Evolutionary conservation across 2,113 vertebrate genomes (phyloP).

Genomic region (Tachuris rubrigastra): DNA sequence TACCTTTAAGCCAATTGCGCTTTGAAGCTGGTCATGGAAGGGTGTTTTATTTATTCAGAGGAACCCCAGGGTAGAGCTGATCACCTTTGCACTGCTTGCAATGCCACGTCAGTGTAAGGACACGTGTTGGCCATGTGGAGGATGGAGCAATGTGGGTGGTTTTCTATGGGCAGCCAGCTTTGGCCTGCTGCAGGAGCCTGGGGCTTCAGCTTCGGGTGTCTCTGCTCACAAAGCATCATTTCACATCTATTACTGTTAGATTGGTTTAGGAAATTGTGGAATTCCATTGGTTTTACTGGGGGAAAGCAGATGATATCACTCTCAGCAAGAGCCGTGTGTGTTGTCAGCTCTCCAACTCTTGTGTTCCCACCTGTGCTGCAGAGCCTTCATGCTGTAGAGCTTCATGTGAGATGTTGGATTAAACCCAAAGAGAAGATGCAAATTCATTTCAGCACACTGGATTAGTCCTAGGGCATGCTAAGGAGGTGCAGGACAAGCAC

Average conservation of each 20-base stretch:
- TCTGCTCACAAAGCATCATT: neutral
- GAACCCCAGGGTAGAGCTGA: neutral
- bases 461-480: rapidly evolving
- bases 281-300: neutral
- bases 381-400: neutral
- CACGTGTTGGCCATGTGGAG: neutral
- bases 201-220: rapidly evolving
- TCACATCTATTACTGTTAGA: neutral
- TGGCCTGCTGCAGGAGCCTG: neutral
- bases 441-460: neutral
- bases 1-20: neutral
- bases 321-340: rapidly evolving
- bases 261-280: neutral
- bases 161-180: neutral
- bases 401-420: neutral
- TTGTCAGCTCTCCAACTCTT: neutral
- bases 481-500: neutral
- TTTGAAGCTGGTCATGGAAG: neutral
- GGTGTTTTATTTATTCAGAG: neutral
- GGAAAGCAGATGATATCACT: neutral
- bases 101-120: rapidly evolving
- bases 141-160: neutral
- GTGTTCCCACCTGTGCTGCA: rapidly evolving
- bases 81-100: neutral
- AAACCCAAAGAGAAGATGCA: neutral